These are phyloP conservation scores for Chauna torquata DNA, from an alignment of 2,113 vertebrate species.

Conservation along the genomic window DNA sequence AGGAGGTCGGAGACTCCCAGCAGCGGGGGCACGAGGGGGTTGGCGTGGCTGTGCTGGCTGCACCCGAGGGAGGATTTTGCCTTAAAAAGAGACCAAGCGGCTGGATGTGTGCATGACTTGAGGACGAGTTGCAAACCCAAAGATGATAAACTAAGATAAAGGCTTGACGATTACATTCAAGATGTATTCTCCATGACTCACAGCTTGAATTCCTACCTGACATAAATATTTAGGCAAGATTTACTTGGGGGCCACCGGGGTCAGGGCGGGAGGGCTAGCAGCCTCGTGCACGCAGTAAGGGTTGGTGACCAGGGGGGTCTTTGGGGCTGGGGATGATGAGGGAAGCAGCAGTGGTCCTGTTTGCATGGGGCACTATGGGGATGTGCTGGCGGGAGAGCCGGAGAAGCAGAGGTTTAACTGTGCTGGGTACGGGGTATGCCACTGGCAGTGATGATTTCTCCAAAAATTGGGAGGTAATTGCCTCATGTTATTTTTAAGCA, in stretches of 20 bases:
- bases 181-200: neutral
- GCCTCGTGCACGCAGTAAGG: neutral
- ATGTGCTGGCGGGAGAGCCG: neutral
- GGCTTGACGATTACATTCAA: neutral
- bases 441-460: neutral
- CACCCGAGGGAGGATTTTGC: neutral
- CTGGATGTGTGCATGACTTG: neutral
- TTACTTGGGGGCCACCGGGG: neutral
- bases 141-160: neutral
- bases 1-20: neutral
- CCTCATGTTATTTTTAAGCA: neutral
- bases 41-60: rapidly evolving
- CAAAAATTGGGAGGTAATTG: neutral
- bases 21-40: neutral
- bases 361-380: rapidly evolving
- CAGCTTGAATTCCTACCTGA: neutral
- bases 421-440: neutral
- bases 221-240: neutral
- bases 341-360: neutral
- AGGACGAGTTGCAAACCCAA: neutral
- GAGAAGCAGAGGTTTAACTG: neutral
- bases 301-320: no score
- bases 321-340: neutral
- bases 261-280: neutral
- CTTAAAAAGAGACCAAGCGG: neutral